phyloP scores from a whole-genome alignment of 2,888 invertebrate species.

The Latheticus oryzae region DNA sequence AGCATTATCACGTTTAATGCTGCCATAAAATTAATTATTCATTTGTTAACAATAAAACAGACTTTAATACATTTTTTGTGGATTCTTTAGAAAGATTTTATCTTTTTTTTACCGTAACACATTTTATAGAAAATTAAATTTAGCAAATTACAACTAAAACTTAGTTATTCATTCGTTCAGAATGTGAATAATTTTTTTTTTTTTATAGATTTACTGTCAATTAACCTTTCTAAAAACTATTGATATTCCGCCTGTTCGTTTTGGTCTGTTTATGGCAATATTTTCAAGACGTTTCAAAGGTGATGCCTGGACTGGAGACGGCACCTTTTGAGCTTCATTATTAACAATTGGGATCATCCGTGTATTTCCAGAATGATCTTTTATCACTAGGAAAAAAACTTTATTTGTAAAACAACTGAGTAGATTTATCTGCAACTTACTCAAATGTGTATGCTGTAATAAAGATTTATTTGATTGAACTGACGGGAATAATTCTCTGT shows the following conservation, averaged over 20 bases:
- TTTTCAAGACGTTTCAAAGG: constrained; percentile 45
- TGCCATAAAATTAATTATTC: too few species aligned
- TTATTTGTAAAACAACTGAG: constrained; percentile 16
- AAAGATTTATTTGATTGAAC: constrained; percentile 66
- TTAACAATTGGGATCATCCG: constrained; percentile 58
- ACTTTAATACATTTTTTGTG: too few species aligned
- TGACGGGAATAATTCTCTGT: constrained; percentile 60
- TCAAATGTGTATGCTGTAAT: constrained; percentile 51
- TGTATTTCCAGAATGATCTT: constrained; percentile 59
- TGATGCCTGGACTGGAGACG: constrained; percentile 55
- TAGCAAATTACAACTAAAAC: neutral
- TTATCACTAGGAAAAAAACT: constrained; percentile 52
- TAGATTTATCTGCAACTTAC: constrained; percentile 50
- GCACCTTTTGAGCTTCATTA: constrained; percentile 42
- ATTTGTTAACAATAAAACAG: too few species aligned
- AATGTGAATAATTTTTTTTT: too few species aligned
- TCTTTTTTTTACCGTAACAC: too few species aligned
- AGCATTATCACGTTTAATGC: too few species aligned
- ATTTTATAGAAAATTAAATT: too few species aligned
- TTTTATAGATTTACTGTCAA: too few species aligned
- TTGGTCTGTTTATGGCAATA: constrained; percentile 61
- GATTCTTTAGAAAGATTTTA: too few species aligned
- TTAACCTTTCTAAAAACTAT: constrained; percentile 94
- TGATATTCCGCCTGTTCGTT: constrained; percentile 73
- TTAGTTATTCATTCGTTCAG: neutral